Percentiles rank a stretch among this genome's conserved stretches.
These are phyloP conservation scores for Muscidifurax raptorellus DNA, from an alignment of 1,140 invertebrate species.

Conservation along the genomic window DNA sequence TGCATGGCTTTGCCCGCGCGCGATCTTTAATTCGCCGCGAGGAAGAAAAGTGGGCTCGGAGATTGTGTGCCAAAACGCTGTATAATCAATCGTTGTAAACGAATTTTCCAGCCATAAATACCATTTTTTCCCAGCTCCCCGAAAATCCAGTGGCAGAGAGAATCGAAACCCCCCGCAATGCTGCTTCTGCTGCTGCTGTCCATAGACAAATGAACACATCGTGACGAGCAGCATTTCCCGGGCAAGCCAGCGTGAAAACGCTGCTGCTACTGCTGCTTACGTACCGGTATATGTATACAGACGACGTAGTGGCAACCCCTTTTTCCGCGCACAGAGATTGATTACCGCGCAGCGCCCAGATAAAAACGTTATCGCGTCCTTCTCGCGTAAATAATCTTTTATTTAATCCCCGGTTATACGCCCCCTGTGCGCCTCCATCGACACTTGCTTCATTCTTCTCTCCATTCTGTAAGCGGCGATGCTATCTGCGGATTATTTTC, in stretches of 20 bases:
- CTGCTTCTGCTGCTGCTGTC: background rate
- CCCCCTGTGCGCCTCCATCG: conserved; percentile 39
- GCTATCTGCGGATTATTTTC: conserved; percentile 74
- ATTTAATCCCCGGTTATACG: conserved; percentile 66
- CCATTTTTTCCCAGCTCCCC: background rate
- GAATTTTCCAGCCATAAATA: background rate
- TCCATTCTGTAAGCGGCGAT: conserved; percentile 57
- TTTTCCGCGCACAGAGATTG: conserved; percentile 66
- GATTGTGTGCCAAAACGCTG: too few relatives aligned
- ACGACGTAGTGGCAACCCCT: conserved; percentile 60
- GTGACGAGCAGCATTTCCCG: conserved; percentile 73
- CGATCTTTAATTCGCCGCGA: background rate
- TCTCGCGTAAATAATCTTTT: conserved; percentile 73
- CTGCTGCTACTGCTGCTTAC: conserved; percentile 50
- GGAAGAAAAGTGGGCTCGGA: background rate
- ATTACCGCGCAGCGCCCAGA: conserved; percentile 65
- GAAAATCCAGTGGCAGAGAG: background rate
- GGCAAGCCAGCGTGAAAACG: conserved; percentile 71
- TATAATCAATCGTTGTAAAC: too few relatives aligned
- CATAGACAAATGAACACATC: conserved; percentile 72
- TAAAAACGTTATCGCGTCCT: conserved; percentile 73
- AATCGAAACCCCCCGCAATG: background rate
- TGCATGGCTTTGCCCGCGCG: background rate
- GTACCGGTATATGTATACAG: background rate
- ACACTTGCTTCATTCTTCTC: conserved; percentile 53